Percentiles rank a stretch among this genome's conserved stretches.
phyloP scores from a whole-genome alignment of 2,797 vertebrate genomes.

The Mus spretus region DNA sequence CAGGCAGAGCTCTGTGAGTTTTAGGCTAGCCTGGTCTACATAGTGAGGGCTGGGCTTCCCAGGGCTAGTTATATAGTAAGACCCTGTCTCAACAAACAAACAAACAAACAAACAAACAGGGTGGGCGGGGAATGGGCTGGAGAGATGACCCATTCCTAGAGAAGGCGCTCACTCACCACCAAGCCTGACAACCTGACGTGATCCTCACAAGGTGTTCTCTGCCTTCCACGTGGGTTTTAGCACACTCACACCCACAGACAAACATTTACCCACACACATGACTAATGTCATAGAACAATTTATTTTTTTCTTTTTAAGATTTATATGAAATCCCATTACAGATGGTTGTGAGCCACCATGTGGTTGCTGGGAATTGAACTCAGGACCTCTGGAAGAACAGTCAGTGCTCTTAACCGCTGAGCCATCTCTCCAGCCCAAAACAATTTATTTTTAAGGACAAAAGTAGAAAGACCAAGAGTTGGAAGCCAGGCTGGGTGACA shows the following conservation, averaged over 20 bases:
- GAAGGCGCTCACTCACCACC: background rate
- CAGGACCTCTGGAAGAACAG: too few species aligned
- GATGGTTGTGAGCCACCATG: too few species aligned
- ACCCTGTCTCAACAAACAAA: background rate
- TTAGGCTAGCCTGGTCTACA: too few species aligned
- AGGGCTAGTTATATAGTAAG: background rate
- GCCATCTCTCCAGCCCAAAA: too few species aligned
- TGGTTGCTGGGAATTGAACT: too few species aligned
- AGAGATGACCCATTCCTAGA: background rate
- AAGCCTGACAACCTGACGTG: background rate
- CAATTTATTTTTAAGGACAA: background rate
- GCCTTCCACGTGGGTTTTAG: background rate
- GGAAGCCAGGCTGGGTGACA: background rate
- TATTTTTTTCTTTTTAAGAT: too few species aligned
- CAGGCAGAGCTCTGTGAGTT: too few species aligned
- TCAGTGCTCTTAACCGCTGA: too few species aligned
- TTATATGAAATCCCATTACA: too few species aligned
- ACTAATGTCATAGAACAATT: background rate
- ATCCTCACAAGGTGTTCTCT: background rate
- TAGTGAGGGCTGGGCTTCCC: too few species aligned
- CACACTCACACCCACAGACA: background rate
- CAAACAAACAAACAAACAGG: background rate
- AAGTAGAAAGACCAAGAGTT: background rate
- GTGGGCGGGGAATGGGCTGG: background rate
- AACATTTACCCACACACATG: background rate